Evolutionary conservation across 1,140 invertebrate species (phyloP), one percentile per base, ranked within the genome.

Genomic region (Subanguina moxae): DNA sequence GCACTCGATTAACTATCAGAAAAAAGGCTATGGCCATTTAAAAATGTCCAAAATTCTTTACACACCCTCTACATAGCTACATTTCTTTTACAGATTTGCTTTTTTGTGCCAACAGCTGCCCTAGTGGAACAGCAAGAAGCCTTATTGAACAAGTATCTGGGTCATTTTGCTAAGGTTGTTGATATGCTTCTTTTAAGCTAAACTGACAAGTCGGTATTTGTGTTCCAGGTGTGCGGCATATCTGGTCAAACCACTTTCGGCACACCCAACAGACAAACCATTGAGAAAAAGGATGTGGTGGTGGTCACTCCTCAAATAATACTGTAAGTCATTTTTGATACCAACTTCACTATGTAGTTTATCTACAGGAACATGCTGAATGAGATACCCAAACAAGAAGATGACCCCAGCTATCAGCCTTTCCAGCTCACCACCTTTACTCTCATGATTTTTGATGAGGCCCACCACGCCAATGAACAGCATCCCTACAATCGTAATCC

Each of bases 401-500:
- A 62, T 1, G 62, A 67, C n/a, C 17, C 42, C 15, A 30, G 0
- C 7, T 43, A 23, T 8, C 0, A 38, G 1, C 65, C 65, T 0
- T 23, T 67, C 19, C 17, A 17, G 1, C 58, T 67, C 11, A 30
- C 65, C 17, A 32, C 25, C 13, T 43, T 67, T 19, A 59, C 62
- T 0, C 30, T 67, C 17, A 13, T 67, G 8, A 32, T 67, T 8
- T 64, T 67, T 52, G 65, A 67, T 52, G 65, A 67, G 28, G 23
- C 25, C 1, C 65, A 67, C 42, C 45, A 67, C 17, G 21, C 42
- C 15, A 52, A 48, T 30, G 65, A 67, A 23, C 19, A 67, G 19
- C 62, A 67, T 67, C 65, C 65, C 5, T 67, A 30, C 62, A 67
- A 67, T 17, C n/a, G 64, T 66, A 64, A 32, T 17, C 19, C 19